A percentile compares a stretch with the other conserved stretches of the same genome.
phyloP scores from a whole-genome alignment of 2,888 invertebrate genomes.

The Sesia apiformis region DNA sequence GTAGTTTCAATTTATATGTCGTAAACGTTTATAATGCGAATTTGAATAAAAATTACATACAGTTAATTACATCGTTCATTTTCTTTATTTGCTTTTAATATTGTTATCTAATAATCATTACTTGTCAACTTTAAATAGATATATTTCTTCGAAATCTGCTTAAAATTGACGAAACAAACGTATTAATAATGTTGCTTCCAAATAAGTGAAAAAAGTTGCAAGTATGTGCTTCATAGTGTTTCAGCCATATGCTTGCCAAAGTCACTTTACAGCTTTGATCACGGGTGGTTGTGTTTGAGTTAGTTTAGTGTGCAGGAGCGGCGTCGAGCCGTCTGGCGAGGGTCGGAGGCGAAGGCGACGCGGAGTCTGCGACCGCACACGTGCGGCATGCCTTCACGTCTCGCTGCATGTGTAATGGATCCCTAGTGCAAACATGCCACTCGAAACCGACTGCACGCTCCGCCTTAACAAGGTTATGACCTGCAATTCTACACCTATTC shows the following conservation, averaged over 20 bases:
- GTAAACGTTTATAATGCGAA: no score
- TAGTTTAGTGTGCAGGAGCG: constrained; percentile 8
- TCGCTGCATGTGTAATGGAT: not conserved
- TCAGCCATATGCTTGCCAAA: not conserved
- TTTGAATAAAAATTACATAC: no score
- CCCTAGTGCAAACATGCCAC: not conserved
- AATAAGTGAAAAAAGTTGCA: no score
- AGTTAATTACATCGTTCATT: no score
- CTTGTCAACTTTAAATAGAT: no score
- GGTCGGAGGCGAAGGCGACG: constrained; percentile 13
- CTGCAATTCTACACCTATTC: no score
- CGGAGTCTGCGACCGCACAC: constrained; percentile 13
- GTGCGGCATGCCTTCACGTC: not conserved
- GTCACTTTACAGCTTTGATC: not conserved
- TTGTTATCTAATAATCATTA: no score
- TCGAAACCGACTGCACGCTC: not conserved
- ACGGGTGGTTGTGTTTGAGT: not conserved
- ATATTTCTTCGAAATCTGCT: no score
- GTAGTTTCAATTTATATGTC: no score
- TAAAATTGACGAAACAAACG: no score
- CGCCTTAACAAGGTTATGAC: not conserved
- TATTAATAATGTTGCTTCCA: no score
- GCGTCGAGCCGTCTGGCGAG: constrained; percentile 25
- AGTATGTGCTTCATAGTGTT: not conserved
- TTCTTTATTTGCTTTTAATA: no score